A percentile compares a stretch with the other conserved stretches of the same genome.
phyloP scores from a whole-genome alignment of 2,113 vertebrate species.

The Verasper variegatus region DNA sequence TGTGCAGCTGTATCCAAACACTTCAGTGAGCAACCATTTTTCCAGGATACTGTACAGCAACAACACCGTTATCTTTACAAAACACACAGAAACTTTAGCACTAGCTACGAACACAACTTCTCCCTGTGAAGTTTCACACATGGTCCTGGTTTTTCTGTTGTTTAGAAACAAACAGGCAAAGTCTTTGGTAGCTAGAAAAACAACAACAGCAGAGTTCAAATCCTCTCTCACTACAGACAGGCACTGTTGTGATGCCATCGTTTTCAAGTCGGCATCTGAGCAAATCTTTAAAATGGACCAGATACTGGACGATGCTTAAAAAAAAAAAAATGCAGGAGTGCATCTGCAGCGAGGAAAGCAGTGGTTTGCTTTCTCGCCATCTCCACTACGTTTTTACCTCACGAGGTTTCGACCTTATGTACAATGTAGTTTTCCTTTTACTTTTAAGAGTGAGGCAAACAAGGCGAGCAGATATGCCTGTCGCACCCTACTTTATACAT shows the following conservation, averaged over 20 bases:
- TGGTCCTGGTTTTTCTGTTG: constrained; percentile 74
- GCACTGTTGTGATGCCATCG: constrained; percentile 77
- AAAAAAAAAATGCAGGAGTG: constrained; percentile 68
- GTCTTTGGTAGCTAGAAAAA: constrained; percentile 83
- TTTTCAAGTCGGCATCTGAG: constrained; percentile 68
- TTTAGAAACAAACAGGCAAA: constrained; percentile 39
- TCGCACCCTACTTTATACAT: background rate
- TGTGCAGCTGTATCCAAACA: constrained; percentile 86
- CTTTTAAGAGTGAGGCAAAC: constrained; percentile 64
- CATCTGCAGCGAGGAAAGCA: constrained; percentile 59
- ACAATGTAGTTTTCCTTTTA: constrained; percentile 69
- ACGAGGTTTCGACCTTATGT: constrained; percentile 57
- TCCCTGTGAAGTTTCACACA: constrained; percentile 79
- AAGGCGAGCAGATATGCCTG: constrained; percentile 46
- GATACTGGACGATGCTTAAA: constrained; percentile 26
- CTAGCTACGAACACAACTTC: constrained; percentile 67
- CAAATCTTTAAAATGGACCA: constrained; percentile 17
- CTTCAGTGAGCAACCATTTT: constrained; percentile 67
- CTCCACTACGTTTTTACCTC: constrained; percentile 32
- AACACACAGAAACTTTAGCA: constrained; percentile 55
- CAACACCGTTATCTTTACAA: constrained; percentile 78
- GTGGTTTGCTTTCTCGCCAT: constrained; percentile 35
- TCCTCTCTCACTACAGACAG: constrained; percentile 71
- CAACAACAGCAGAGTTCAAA: constrained; percentile 65
- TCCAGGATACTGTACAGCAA: constrained; percentile 81